Base-by-base conservation (phyloP, 2,888 invertebrate genomes). In the Dorcus hopei region DNA sequence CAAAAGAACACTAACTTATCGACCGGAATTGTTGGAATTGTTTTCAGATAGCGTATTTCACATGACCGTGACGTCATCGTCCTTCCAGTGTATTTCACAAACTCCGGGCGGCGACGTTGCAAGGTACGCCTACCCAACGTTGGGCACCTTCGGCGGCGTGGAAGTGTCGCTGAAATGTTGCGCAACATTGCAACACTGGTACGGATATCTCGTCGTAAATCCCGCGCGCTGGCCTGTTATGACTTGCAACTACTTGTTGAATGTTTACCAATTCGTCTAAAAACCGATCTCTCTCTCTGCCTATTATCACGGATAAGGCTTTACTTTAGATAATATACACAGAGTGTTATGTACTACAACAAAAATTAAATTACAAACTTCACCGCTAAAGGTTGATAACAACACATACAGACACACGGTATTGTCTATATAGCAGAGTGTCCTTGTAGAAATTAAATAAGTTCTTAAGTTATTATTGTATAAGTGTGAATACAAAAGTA, bases 11-110 rank as follows among this genome's bases (percentile, higher is more conserved):
- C 74, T 74, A 70, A 72, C 70, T 72, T 73, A 72, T 72, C 73
- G 71, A 68, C 66, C 65, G 61, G 71, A 69, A 74, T 75, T 70
- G 72, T 74, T 75, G 72, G 69, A 75, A 76, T 77, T 75, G 74
- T 75, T 76, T 73, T 72, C 65, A 70, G 70, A 69, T 72, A 72
- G 70, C 73, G 74, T 74, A 74, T 74, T 71, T 75, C 75, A 75
- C 75, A 74, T 75, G 75, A 76, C 74, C 68, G 59, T 73, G 74
- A 76, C 76, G 76, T 76, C 75, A 75, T 51, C 58, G 65, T 58
- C 68, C 68, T 70, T 70, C 70, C 70, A 65, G 63, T 59, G 64
- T 66, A 63, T 62, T 62, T 61, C 62, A 62, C 54, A 52, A 45
- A 45, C 45, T 45, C 45, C 26, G 26, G 26, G 45, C 45, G 45